Percentiles rank a stretch among this genome's conserved stretches.
Conservation (phyloP, 1,140 invertebrate genomes). For the Aricia agestis region DNA sequence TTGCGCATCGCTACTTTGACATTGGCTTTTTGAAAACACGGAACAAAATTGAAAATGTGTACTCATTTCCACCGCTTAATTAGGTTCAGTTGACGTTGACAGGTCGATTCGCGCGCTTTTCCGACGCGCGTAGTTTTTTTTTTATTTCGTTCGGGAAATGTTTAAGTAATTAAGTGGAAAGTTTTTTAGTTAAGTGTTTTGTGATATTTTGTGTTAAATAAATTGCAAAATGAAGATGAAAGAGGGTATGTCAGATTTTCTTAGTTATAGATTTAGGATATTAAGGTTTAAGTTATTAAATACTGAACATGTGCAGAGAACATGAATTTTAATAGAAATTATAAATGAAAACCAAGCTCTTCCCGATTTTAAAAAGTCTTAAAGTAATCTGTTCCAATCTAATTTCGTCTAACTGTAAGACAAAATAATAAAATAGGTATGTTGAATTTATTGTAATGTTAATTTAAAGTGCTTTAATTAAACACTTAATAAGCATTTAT, state of each 20-base stretch:
- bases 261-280: not conserved
- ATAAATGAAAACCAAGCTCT: too few species aligned
- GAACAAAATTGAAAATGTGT: constrained; percentile 42
- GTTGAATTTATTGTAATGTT: too few species aligned
- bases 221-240: constrained; percentile 23
- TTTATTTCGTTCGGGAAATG: constrained; percentile 28
- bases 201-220: not conserved
- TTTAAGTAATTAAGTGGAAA: constrained; percentile 20
- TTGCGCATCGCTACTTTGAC: constrained; percentile 46
- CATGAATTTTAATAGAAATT: too few species aligned
- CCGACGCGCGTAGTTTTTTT: constrained; percentile 25
- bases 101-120: constrained; percentile 45
- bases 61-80: constrained; percentile 39
- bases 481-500: too few species aligned
- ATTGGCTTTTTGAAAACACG: constrained; percentile 46
- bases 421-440: too few species aligned
- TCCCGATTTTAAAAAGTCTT: too few species aligned
- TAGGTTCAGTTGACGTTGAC: constrained; percentile 36
- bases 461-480: too few species aligned
- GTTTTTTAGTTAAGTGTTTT: constrained; percentile 1
- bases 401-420: too few species aligned
- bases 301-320: not conserved
- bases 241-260: constrained; percentile 4
- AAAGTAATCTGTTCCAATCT: too few species aligned
- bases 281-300: not conserved